Evolutionary conservation across 2,888 invertebrate genomes (phyloP), one percentile per base, ranked within the genome.

Genomic region (Chrysolina oricalcia): DNA sequence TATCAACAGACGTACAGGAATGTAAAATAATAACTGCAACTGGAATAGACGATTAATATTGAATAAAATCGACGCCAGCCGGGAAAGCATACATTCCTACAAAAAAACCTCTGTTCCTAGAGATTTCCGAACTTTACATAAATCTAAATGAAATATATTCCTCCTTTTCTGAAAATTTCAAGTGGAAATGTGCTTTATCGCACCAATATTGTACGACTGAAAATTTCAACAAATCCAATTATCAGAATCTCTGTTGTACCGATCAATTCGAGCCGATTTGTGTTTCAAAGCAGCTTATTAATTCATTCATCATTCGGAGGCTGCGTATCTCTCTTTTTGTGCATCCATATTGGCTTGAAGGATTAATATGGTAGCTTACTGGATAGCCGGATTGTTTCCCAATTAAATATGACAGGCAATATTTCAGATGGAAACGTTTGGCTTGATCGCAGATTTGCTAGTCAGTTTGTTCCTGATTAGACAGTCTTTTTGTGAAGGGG

Each of bases 211-310:
- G 35, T 6, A 35, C 35, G 35, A 35, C 35, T 35, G 35, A 13
- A 53, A 53, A 53, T 11, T 53, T 6, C 23, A 53, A 19, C 53
- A 21, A 53, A 21, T 53, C 13, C 11, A 21, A 53, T 5, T 13
- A 21, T 13, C 53, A 15, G 11, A 21, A 53, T 53, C 0, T 53
- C 43, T 43, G 43, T 15, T 17, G 53, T 53, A 19, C 13, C 23
- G 13, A 19, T 53, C 53, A 21, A 21, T 23, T 21, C 21, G 19
- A 19, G 11, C 21, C 53, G 23, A 53, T 53, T 53, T 53, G 53
- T 53, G 19, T 23, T 53, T 21, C 53, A 19, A 21, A 53, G 53
- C 53, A 53, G 53, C 53, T 53, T 53, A 53, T 53, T 19, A 53
- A 53, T 53, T 53, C 53, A 53, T 53, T 53, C 53, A 53, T 23